Base-by-base conservation (phyloP, 2,113 vertebrate genomes). In the Macaca nemestrina region DNA sequence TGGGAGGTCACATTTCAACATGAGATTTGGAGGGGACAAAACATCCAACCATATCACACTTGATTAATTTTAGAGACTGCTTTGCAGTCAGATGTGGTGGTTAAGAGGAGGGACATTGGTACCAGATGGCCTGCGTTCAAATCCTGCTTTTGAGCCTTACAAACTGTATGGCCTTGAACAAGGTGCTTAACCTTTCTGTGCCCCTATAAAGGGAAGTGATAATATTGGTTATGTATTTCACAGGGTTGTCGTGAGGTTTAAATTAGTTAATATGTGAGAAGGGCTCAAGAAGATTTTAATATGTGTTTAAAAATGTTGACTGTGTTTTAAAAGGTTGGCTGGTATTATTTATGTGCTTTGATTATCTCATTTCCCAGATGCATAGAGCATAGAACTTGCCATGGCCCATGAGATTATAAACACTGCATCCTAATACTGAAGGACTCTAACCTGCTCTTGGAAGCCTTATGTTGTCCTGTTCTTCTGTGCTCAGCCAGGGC, bases 101-200 rank as follows among this genome's bases (percentile, higher is more conserved):
- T 59, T 35, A 79, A 73, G 9, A 72, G 92, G 40, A 93, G 68
- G 75, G 89, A 90, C 75, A 40, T n/a, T 23, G 0, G 0, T 17
- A 59, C 79, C 52, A 35, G 75, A 92, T 72, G 40, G 18, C 23
- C 3, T 8, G 0, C 18, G 0, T 30, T 96, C 73, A 67, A 20
- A 27, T 96, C 72, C 94, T 94, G 81, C 48, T 61, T 90, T 50
- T 96, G 30, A 90, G 57, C 59, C 92, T 50, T 80, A 38, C 3
- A 25, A 40, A 27, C 12, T 35, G 20, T 64, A 35, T 70, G 40
- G 91, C 52, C 27, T 86, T 85, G 70, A 83, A 59, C 52, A 67
- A 93, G 40, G 18, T 18, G 48, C 18, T 81, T 38, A 72, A 20
- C 9, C 9, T 61, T 78, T 45, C 27, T 87, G 79, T 79, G 73